Evolutionary conservation across 2,888 invertebrate species (phyloP), one percentile per base, ranked within the genome.

Genomic region (Reticulitermes lucifugus): DNA sequence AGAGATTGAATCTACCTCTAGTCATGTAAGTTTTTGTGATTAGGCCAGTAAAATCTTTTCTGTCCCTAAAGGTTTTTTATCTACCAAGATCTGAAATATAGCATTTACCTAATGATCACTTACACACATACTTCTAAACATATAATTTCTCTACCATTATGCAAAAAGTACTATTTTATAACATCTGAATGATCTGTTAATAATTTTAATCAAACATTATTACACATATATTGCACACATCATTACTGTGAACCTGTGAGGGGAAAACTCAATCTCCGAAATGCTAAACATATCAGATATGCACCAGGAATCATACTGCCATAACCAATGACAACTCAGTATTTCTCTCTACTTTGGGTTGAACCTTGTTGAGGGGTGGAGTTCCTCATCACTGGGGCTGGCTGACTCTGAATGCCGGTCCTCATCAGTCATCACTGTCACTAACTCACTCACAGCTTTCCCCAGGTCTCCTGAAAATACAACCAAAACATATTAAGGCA

Each of bases 341-440:
- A 21, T 35, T 35, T 41, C 35, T 41, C 51, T 51, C 43, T 84
- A 84, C 55, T 84, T 84, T 35, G 84, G 84, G 41, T 81, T 84
- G 43, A 51, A 84, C 80, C 80, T 84, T 71, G 79, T 25, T 60
- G 75, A 25, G 41, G 51, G n/a, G 29, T 59, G 84, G 70, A 41
- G 84, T 29, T 35, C 59, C 25, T 84, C 84, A n/a, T 84, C 84
- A n/a, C 80, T 73, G 21, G 55, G 73, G 70, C 84, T 84, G 55
- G 80, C 71, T 12, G 71, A 80, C 29, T 79, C 71, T 25, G 84
- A 84, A 59, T 80, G 84, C 21, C 46, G 84, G 46, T 87, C 92
- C 86, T 97, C 97, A 89, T 97, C 95, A 75, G 95, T 96, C 94
- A 98, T 97, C 83, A 96, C 97, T 79, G 96, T 96, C 87, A 98